These are phyloP conservation scores for Gonocerus acuteangulatus DNA, from an alignment of 2,888 invertebrate species.

Conservation along the genomic window DNA sequence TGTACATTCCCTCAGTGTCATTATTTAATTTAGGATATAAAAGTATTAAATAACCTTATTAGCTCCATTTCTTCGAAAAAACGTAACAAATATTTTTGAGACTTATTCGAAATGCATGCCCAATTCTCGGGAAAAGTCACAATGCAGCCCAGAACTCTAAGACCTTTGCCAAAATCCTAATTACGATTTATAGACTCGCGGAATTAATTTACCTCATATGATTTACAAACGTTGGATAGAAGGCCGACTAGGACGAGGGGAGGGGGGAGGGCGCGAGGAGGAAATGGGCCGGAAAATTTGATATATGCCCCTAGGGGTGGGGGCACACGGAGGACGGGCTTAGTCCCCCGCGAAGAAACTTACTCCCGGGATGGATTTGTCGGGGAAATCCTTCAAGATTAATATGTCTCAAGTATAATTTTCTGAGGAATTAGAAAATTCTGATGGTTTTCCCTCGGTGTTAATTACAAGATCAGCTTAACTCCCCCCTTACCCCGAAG, in stretches of 20 bases:
- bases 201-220: constrained; percentile 32
- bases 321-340: neutral
- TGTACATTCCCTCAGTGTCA: too few species aligned
- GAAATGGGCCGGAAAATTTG: constrained; percentile 31
- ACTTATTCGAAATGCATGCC: too few species aligned
- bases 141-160: too few species aligned
- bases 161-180: constrained; percentile 10
- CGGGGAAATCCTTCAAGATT: constrained; percentile 1
- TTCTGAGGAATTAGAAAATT: constrained; percentile 4
- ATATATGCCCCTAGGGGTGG: constrained; percentile 24
- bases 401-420: constrained; percentile 12
- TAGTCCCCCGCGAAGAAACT: neutral
- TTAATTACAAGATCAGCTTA: constrained; percentile 13
- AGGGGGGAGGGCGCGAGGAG: constrained; percentile 1
- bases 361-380: constrained; percentile 2
- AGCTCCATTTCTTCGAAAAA: too few species aligned
- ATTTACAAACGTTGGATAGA: constrained; percentile 25
- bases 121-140: too few species aligned
- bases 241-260: neutral
- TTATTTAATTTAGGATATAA: too few species aligned
- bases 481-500: neutral
- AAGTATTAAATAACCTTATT: too few species aligned
- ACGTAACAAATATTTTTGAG: too few species aligned
- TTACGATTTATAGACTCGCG: constrained; percentile 25
- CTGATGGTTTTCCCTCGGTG: neutral